Evolutionary conservation across 2,888 invertebrate genomes (phyloP).

Genomic region (Melanchra persicariae): DNA sequence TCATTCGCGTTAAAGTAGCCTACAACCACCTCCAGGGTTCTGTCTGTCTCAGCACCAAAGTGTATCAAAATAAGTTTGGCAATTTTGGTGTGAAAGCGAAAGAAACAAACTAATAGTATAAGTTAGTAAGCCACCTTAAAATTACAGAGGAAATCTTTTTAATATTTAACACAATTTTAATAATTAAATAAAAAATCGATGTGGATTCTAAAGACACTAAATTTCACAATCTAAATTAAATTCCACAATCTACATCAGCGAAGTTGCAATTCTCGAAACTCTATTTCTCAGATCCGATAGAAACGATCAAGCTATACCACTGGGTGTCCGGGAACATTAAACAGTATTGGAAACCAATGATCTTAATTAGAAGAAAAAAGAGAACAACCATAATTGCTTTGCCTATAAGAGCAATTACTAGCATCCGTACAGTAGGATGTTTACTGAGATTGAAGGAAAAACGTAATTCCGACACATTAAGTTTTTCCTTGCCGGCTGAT

Average conservation of each 20-base stretch:
- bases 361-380: constrained; percentile 63
- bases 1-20: too few relatives aligned
- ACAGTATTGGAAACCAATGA: constrained; percentile 51
- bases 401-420: constrained; percentile 60
- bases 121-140: too few relatives aligned
- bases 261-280: constrained; percentile 6
- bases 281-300: constrained; percentile 16
- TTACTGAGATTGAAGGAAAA: constrained; percentile 54
- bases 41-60: too few relatives aligned
- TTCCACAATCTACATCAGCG: background rate
- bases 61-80: too few relatives aligned
- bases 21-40: too few relatives aligned
- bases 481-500: constrained; percentile 45
- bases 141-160: too few relatives aligned
- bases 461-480: constrained; percentile 45
- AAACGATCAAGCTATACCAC: constrained; percentile 15
- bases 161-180: background rate
- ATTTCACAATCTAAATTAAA: background rate
- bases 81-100: too few relatives aligned
- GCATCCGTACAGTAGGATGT: constrained; percentile 42
- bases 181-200: background rate
- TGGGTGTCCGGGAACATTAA: constrained; percentile 39
- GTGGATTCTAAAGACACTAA: background rate
- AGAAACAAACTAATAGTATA: too few relatives aligned
- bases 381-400: constrained; percentile 50